Evolutionary conservation across 2,113 vertebrate species (phyloP).

Genomic region (Dromiciops gliroides): DNA sequence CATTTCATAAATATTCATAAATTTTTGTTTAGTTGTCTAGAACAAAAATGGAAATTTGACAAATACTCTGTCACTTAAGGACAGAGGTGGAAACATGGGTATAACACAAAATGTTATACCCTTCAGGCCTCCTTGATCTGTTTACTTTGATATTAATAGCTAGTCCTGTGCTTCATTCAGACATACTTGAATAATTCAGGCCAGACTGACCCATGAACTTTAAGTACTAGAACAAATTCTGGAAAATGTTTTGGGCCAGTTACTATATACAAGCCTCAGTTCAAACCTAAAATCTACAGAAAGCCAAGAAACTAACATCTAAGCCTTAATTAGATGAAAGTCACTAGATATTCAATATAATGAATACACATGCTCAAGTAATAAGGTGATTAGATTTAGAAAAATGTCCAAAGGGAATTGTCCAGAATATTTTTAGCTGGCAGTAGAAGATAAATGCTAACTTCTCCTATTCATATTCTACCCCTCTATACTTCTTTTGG

Average conservation of each 20-base stretch:
- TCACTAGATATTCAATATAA: background rate
- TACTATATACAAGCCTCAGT: constrained; percentile 25
- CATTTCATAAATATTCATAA: background rate
- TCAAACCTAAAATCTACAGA: constrained; percentile 15
- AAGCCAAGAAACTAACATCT: constrained; percentile 6
- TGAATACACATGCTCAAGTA: constrained; percentile 1
- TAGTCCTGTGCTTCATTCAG: constrained; percentile 59
- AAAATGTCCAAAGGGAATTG: constrained; percentile 24
- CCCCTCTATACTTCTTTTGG: background rate
- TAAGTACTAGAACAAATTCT: constrained; percentile 53
- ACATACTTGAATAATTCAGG: constrained; percentile 59
- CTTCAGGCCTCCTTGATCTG: constrained; percentile 65
- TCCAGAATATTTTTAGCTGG: constrained; percentile 8
- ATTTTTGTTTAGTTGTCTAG: background rate
- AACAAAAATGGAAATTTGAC: constrained; percentile 1
- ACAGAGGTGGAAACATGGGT: constrained; percentile 52
- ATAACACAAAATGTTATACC: constrained; percentile 25
- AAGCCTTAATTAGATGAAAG: background rate
- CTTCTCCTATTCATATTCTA: constrained; percentile 25
- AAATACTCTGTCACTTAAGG: background rate
- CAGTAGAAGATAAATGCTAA: constrained; percentile 31
- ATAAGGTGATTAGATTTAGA: constrained; percentile 6
- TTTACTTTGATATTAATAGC: constrained; percentile 75
- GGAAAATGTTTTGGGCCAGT: constrained; percentile 32
- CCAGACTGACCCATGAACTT: constrained; percentile 47